Percentiles rank a stretch among this genome's conserved stretches.
phyloP scores from a whole-genome alignment of 2,113 vertebrate genomes.

The Sterna hirundo region DNA sequence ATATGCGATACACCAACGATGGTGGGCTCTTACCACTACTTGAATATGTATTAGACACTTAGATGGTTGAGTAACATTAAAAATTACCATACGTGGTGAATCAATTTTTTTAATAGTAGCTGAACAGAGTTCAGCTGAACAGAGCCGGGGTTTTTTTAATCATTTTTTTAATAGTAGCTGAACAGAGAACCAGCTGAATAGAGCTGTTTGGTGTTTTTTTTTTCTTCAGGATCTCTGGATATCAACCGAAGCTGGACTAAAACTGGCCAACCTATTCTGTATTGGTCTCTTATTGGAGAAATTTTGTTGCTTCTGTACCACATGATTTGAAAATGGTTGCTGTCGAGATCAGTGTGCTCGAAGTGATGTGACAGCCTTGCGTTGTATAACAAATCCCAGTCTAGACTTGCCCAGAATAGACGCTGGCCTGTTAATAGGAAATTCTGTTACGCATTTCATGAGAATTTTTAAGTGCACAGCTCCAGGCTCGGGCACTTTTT shows the following conservation, averaged over 20 bases:
- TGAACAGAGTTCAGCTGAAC: background rate
- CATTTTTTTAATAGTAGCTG: background rate
- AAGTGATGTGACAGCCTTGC: background rate
- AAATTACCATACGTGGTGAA: background rate
- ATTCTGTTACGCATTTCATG: background rate
- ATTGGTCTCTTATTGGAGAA: background rate
- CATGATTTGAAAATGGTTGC: background rate
- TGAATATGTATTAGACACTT: background rate
- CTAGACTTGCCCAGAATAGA: background rate
- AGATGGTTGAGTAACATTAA: background rate
- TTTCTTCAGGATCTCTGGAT: background rate
- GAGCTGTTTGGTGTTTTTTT: background rate
- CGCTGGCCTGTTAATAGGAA: background rate
- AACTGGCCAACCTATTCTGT: background rate
- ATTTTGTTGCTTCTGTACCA: background rate
- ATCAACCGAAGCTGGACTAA: background rate
- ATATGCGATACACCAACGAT: accelerated
- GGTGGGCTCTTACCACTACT: background rate
- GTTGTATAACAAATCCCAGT: background rate
- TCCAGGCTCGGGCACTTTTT: background rate
- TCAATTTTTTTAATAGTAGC: background rate
- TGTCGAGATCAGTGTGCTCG: background rate
- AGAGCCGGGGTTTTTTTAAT: background rate
- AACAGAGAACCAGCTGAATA: background rate
- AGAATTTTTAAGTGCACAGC: background rate